Conservation (phyloP, 2,797 vertebrate genomes). For the Tauraco hartlaubi region DNA sequence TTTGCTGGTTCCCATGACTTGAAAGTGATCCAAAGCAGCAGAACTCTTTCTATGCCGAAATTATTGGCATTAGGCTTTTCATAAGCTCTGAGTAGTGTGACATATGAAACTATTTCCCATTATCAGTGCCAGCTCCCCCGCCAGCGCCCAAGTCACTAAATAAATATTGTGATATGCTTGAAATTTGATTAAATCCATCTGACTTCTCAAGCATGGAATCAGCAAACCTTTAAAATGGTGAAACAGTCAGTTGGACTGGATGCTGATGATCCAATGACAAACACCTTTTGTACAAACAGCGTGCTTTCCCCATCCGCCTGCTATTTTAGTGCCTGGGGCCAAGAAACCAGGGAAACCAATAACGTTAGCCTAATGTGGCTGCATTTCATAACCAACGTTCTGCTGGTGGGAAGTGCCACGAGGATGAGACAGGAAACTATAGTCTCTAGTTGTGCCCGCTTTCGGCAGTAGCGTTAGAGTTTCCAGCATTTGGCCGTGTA, state of each 20-base stretch:
- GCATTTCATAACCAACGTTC: background rate
- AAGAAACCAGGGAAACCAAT: slow-evolving; percentile 58
- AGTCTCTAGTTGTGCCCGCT: background rate
- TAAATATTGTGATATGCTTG: slow-evolving; percentile 68
- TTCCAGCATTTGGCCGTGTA: background rate
- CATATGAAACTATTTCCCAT: slow-evolving; percentile 59
- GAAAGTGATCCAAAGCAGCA: slow-evolving; percentile 28
- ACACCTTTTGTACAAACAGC: slow-evolving; percentile 29
- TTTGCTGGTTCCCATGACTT: slow-evolving; percentile 6
- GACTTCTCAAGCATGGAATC: slow-evolving; percentile 67
- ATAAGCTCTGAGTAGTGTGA: slow-evolving; percentile 45
- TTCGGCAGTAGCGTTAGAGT: background rate
- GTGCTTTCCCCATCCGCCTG: background rate
- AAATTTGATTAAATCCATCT: slow-evolving; percentile 75
- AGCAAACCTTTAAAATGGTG: slow-evolving; percentile 21
- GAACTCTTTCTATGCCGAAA: slow-evolving; percentile 37
- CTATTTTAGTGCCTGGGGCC: background rate
- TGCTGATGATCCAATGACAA: slow-evolving; percentile 34
- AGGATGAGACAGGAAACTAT: background rate
- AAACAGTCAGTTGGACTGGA: background rate
- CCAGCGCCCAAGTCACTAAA: slow-evolving; percentile 55
- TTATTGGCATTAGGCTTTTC: slow-evolving; percentile 57
- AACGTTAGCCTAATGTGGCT: background rate
- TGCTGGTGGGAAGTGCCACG: background rate
- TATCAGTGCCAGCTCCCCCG: slow-evolving; percentile 52